Evolutionary conservation across 1,140 invertebrate species (phyloP), one percentile per base, ranked within the genome.

Genomic region (Elysia chlorotica): DNA sequence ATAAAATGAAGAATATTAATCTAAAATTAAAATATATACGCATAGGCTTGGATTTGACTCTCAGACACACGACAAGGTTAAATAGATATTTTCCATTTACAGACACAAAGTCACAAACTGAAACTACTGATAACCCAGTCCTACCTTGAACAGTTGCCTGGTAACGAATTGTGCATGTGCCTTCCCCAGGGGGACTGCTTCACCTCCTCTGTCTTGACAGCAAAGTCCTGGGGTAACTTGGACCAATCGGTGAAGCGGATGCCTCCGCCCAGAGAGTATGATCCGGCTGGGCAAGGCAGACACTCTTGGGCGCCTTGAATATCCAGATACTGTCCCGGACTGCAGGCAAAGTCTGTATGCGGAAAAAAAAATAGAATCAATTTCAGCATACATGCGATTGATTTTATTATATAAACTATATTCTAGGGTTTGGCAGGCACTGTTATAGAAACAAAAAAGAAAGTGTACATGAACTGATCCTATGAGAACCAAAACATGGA

Each of bases 211-310:
- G 87, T 81, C 62, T 83, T 79, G 1, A 86, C 73, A 54, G 85
- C 83, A 74, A 90, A 90, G 37, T 88, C 88, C 25, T 67, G 48
- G 0, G 90, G 89, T 0, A 90, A 74, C 4, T 79, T 76, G 19
- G 89, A 84, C 89, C 89, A 91, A 1, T 83, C 81, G 66, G 90
- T 89, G 79, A 88, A 90, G 19, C 87, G 82, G 10, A 89, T 81
- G 2, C 89, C 89, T 30, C 89, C 89, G 0, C 90, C 90, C 14
- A 91, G 78, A 14, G 90, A 90, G 79, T 89, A 91, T 17, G 88
- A 88, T 4, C 90, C 90, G 19, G 87, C 78, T 19, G 85, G 85
- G 77, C 90, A 91, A 3, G 80, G 75, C 35, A 87, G 78, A 78
- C 90, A 91, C 53, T 86, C 81, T 63, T 90, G 82, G 19, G 86